Conservation (phyloP, 2,113 vertebrate species). For the Hydropotes inermis region DNA sequence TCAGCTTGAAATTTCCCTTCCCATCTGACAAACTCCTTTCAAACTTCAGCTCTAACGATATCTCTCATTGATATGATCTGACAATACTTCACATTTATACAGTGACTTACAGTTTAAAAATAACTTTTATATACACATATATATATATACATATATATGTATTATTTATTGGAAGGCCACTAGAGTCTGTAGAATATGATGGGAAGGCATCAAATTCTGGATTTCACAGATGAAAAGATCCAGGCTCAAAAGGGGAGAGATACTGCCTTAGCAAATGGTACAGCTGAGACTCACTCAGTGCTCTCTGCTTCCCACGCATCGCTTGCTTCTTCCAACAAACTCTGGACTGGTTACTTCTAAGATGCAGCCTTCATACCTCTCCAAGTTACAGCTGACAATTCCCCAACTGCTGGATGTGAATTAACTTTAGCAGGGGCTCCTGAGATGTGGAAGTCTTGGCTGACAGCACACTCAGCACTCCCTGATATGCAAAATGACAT, state of each 20-base stretch:
- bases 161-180: not conserved
- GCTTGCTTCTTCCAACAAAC: not conserved
- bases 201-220: not conserved
- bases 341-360: not conserved
- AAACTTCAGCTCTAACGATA: not conserved
- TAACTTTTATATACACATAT: not conserved
- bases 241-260: not conserved
- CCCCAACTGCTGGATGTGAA: not conserved
- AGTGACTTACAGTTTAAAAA: not conserved
- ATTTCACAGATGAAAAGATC: not conserved
- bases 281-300: not conserved
- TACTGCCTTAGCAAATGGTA: accelerated
- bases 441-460: not conserved
- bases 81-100: not conserved
- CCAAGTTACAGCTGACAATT: constrained; percentile 19
- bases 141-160: not conserved
- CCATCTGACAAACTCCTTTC: not conserved
- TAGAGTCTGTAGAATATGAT: not conserved
- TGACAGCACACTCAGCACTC: constrained; percentile 57
- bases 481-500: constrained; percentile 59
- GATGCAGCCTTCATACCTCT: not conserved
- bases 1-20: not conserved
- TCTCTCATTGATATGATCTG: not conserved
- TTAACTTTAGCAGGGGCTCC: not conserved
- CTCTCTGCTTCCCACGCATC: not conserved